These are phyloP conservation scores for Drosophila pruinosa DNA, from an alignment of 1,140 invertebrate genomes.

Conservation along the genomic window DNA sequence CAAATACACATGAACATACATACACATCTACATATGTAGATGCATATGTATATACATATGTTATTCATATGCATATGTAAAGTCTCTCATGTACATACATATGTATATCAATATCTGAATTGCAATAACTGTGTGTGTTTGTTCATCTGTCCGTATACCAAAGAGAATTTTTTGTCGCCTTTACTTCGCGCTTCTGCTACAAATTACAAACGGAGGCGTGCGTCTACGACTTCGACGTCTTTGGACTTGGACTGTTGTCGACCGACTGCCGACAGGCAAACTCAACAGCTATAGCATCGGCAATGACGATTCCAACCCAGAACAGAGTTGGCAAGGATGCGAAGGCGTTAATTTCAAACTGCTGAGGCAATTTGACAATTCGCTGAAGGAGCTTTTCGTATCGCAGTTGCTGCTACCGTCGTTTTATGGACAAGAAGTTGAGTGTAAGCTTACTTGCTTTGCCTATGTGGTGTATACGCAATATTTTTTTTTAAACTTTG, in stretches of 20 bases:
- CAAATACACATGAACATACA: not conserved
- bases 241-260: slow-evolving; percentile 70
- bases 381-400: slow-evolving; percentile 24
- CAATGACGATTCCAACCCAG: slow-evolving; percentile 13
- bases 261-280: slow-evolving; percentile 47
- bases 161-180: slow-evolving; percentile 4
- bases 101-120: not conserved
- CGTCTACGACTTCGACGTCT: slow-evolving; percentile 57
- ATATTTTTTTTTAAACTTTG: slow-evolving; percentile 33
- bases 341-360: slow-evolving; percentile 30
- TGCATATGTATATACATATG: not conserved
- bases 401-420: not conserved
- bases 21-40: not conserved
- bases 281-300: slow-evolving; percentile 4
- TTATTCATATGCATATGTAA: not conserved
- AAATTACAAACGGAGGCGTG: slow-evolving; percentile 23
- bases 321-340: slow-evolving; percentile 32
- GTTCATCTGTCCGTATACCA: too few relatives aligned
- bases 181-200: slow-evolving; percentile 30
- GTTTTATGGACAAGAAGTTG: slow-evolving; percentile 6
- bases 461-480: slow-evolving; percentile 38
- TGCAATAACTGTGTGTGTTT: not conserved
- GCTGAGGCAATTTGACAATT: slow-evolving; percentile 26
- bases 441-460: slow-evolving; percentile 37
- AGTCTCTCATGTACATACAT: not conserved